Percentiles rank a stretch among this genome's conserved stretches.
Evolutionary conservation across 2,113 vertebrate genomes (phyloP).

Genomic region (Irena cyanogastra): DNA sequence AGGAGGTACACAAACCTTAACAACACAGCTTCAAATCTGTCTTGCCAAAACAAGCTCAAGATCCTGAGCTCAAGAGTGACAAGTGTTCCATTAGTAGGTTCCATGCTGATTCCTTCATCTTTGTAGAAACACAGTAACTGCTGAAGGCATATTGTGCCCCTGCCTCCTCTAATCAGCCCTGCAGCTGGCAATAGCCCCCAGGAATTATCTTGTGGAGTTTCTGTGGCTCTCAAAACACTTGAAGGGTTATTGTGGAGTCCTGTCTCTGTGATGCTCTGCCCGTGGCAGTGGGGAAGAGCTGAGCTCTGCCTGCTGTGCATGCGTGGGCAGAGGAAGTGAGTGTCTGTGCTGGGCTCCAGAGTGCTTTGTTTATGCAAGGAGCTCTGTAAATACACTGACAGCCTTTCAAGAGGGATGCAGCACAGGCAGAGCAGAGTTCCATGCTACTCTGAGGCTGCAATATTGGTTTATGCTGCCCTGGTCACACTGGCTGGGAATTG

Average conservation of each 20-base stretch:
- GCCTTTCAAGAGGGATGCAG: accelerated
- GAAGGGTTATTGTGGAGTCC: not conserved
- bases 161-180: not conserved
- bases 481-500: not conserved
- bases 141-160: not conserved
- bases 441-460: not conserved
- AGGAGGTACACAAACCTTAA: not conserved
- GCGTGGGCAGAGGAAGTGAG: not conserved
- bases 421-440: not conserved
- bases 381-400: not conserved
- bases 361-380: not conserved
- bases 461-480: not conserved
- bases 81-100: not conserved
- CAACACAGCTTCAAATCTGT: not conserved
- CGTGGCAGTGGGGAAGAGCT: accelerated
- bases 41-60: not conserved
- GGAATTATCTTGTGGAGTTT: not conserved
- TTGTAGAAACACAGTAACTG: not conserved
- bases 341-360: not conserved
- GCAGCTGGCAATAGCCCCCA: not conserved
- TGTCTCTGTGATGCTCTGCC: not conserved
- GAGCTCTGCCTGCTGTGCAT: not conserved
- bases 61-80: not conserved
- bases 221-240: not conserved
- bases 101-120: not conserved